Conservation (phyloP, 2,797 vertebrate species). For the Lacerta agilis region DNA sequence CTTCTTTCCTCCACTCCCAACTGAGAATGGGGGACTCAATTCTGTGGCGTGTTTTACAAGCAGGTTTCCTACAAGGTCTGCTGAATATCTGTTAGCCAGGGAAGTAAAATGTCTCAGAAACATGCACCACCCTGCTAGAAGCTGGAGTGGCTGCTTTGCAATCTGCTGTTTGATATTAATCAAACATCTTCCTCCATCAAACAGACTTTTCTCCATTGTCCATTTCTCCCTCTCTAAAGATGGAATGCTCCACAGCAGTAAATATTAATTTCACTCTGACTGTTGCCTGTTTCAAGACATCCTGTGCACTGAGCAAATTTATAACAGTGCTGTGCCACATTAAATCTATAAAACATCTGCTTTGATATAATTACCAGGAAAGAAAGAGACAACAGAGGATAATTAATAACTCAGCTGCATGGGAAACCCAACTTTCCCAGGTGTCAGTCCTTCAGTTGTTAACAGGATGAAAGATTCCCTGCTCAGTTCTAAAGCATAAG, state of each 20-base stretch:
- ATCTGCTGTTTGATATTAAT: background rate
- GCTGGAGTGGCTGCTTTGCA: background rate
- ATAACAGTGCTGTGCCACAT: conserved; percentile 4
- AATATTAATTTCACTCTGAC: conserved; percentile 32
- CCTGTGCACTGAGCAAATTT: conserved; percentile 24
- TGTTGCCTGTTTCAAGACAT: conserved; percentile 16
- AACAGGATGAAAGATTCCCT: conserved; percentile 42
- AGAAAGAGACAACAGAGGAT: conserved; percentile 18
- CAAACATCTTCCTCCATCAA: background rate
- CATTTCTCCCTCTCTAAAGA: background rate
- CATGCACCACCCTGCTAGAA: background rate
- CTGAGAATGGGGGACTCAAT: no score
- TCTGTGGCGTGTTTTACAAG: background rate
- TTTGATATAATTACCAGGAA: conserved; percentile 32
- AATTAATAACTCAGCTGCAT: conserved; percentile 44
- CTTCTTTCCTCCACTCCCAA: no score
- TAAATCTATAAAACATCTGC: conserved; percentile 49
- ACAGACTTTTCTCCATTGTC: conserved; percentile 8
- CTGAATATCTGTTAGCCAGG: background rate
- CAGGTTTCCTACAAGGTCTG: background rate
- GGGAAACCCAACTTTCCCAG: conserved; percentile 34
- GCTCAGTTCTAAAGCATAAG: conserved; percentile 24
- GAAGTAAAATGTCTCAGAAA: background rate
- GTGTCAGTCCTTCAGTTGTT: conserved; percentile 38
- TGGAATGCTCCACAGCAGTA: background rate